Percentiles rank a stretch among this genome's conserved stretches.
These are phyloP conservation scores for Drosophila prostipennis DNA, from an alignment of 2,888 invertebrate species.

Conservation along the genomic window DNA sequence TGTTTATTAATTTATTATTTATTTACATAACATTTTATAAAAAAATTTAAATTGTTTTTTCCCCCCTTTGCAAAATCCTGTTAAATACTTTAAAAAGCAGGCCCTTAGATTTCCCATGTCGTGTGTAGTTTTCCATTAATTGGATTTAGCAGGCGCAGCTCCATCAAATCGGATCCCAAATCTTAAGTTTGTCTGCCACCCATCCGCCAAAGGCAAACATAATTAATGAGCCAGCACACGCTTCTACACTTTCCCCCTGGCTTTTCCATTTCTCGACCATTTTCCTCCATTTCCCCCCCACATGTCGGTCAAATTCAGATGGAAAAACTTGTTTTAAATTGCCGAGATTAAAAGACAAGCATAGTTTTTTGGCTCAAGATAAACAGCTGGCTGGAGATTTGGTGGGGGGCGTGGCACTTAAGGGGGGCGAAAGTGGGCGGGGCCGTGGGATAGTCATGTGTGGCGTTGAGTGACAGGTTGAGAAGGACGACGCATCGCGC, in stretches of 20 bases:
- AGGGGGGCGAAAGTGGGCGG: neutral
- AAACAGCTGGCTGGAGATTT: slow-evolving; percentile 18
- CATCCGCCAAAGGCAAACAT: slow-evolving; percentile 46
- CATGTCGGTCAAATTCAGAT: slow-evolving; percentile 30
- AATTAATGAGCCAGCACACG: slow-evolving; percentile 69
- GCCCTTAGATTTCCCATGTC: neutral
- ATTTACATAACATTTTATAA: too few species aligned
- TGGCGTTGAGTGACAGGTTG: slow-evolving; percentile 55
- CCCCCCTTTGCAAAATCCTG: neutral
- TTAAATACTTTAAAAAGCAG: neutral
- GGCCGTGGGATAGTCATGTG: slow-evolving; percentile 11
- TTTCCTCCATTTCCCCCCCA: slow-evolving; percentile 7
- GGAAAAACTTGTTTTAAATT: slow-evolving; percentile 75
- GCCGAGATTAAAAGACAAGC: slow-evolving; percentile 71
- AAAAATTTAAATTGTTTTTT: neutral
- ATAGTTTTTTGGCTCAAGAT: slow-evolving; percentile 66
- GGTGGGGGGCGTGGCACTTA: neutral
- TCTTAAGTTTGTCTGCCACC: slow-evolving; percentile 21
- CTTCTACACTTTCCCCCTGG: slow-evolving; percentile 8
- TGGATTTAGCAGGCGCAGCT: slow-evolving; percentile 9
- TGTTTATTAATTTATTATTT: neutral
- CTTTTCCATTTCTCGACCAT: slow-evolving; percentile 1
- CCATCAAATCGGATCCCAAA: slow-evolving; percentile 8
- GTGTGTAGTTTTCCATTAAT: slow-evolving; percentile 21
- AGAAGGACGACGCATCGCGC: slow-evolving; percentile 50